These are phyloP conservation scores for Tolmerus cingulatus DNA, from an alignment of 2,888 invertebrate species.

Conservation along the genomic window DNA sequence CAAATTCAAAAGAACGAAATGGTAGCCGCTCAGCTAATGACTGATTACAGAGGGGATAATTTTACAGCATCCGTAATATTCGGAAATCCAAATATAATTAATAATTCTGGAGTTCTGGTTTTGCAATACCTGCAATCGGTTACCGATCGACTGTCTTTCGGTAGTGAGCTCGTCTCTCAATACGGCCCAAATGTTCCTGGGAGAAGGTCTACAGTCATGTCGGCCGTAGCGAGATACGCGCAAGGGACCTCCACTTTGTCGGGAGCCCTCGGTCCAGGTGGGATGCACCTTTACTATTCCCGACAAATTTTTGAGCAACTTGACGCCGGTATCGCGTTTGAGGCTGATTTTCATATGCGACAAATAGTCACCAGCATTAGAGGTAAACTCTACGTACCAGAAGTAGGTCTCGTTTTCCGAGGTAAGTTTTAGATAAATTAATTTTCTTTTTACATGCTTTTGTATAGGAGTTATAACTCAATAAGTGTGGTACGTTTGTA, in stretches of 20 bases:
- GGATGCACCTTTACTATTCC: conserved; percentile 90
- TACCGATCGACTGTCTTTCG: conserved; percentile 82
- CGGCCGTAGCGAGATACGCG: conserved; percentile 77
- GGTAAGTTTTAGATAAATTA: conserved; percentile 66
- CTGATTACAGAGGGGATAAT: conserved; percentile 87
- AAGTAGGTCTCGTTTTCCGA: conserved; percentile 92
- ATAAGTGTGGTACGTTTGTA: no score
- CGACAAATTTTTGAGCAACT: conserved; percentile 92
- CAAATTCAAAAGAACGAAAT: conserved; percentile 90
- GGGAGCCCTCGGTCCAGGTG: conserved; percentile 78
- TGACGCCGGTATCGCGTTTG: conserved; percentile 92
- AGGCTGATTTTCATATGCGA: conserved; percentile 88
- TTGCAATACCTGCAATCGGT: conserved; percentile 89
- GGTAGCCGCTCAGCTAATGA: conserved; percentile 85
- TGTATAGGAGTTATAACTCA: no score
- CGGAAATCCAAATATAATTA: conserved; percentile 90
- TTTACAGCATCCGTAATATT: conserved; percentile 88
- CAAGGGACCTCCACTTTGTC: conserved; percentile 71
- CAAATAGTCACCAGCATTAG: conserved; percentile 91
- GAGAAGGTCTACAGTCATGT: conserved; percentile 86
- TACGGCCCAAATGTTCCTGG: conserved; percentile 89
- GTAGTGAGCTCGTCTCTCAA: conserved; percentile 94
- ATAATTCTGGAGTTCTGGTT: conserved; percentile 84
- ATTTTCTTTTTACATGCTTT: no score
- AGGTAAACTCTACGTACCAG: conserved; percentile 94